A percentile compares a stretch with the other conserved stretches of the same genome.
phyloP scores from a whole-genome alignment of 2,888 invertebrate species.

The Morpho deidamia region DNA sequence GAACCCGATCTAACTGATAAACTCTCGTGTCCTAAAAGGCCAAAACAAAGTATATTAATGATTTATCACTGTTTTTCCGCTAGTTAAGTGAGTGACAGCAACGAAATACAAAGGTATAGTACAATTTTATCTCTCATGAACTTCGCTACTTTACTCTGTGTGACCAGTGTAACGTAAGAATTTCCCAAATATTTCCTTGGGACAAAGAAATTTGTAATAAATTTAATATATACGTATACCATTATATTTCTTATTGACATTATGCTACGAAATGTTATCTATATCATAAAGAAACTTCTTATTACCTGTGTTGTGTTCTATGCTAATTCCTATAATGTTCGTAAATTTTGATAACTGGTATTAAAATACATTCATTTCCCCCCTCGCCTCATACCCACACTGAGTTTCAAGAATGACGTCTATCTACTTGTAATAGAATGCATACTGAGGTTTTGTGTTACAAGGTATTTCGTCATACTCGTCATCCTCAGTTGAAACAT shows the following conservation, averaged over 20 bases:
- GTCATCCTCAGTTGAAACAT: background rate
- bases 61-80: conserved; percentile 39
- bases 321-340: conserved; percentile 16
- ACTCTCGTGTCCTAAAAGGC: conserved; percentile 32
- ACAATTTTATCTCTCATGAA: conserved; percentile 41
- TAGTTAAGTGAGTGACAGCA: conserved; percentile 39
- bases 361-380: conserved; percentile 30
- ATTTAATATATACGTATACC: background rate
- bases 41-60: conserved; percentile 35
- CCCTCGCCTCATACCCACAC: conserved; percentile 32
- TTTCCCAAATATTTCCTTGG: conserved; percentile 23
- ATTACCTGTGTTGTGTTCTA: conserved; percentile 13
- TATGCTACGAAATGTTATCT: background rate
- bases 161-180: conserved; percentile 29
- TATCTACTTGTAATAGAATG: conserved; percentile 23
- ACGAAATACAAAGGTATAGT: conserved; percentile 41
- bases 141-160: conserved; percentile 38
- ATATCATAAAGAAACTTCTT: background rate
- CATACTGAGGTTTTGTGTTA: conserved; percentile 67
- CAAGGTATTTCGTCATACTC: conserved; percentile 42
- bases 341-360: conserved; percentile 40
- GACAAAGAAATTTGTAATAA: background rate
- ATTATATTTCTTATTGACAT: background rate
- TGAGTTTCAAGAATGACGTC: conserved; percentile 38
- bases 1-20: conserved; percentile 41